phyloP scores from a whole-genome alignment of 2,888 invertebrate species.

The Trichogramma evanescens region DNA sequence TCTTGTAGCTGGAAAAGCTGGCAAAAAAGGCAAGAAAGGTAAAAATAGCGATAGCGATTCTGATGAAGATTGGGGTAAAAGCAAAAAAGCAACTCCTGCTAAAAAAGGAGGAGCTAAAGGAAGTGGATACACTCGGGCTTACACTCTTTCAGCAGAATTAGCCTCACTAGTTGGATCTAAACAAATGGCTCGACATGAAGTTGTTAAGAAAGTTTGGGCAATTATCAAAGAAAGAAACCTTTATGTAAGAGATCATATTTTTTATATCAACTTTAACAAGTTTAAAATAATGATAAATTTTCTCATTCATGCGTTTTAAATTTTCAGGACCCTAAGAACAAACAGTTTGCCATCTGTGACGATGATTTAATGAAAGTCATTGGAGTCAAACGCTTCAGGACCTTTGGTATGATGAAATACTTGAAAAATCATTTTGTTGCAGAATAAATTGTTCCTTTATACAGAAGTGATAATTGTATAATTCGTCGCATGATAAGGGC shows the following conservation, averaged over 20 bases:
- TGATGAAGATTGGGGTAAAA: constrained; percentile 63
- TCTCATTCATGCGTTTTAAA: constrained; percentile 15
- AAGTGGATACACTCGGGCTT: constrained; percentile 76
- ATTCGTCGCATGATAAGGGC: constrained; percentile 21
- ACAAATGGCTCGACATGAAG: constrained; percentile 79
- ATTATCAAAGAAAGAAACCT: constrained; percentile 83
- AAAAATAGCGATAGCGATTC: constrained; percentile 63
- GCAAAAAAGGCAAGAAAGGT: constrained; percentile 46
- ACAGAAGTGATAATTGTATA: constrained; percentile 25
- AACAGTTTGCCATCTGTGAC: constrained; percentile 91
- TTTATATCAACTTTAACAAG: neutral
- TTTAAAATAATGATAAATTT: neutral
- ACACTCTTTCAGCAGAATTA: constrained; percentile 77
- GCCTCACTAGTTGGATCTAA: constrained; percentile 78
- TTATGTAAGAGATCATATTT: constrained; percentile 51
- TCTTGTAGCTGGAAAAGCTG: constrained; percentile 36
- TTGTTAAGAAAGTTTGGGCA: constrained; percentile 84
- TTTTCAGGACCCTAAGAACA: constrained; percentile 80
- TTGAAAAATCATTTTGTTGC: constrained; percentile 78
- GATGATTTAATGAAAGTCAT: constrained; percentile 83
- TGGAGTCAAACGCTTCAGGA: constrained; percentile 85
- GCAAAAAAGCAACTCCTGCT: constrained; percentile 49
- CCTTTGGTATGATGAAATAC: constrained; percentile 96
- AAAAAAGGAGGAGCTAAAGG: constrained; percentile 59
- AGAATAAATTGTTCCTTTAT: constrained; percentile 47